phyloP scores from a whole-genome alignment of 37 sponge, comb jelly and placozoan genomes.

The Ianthella basta region DNA sequence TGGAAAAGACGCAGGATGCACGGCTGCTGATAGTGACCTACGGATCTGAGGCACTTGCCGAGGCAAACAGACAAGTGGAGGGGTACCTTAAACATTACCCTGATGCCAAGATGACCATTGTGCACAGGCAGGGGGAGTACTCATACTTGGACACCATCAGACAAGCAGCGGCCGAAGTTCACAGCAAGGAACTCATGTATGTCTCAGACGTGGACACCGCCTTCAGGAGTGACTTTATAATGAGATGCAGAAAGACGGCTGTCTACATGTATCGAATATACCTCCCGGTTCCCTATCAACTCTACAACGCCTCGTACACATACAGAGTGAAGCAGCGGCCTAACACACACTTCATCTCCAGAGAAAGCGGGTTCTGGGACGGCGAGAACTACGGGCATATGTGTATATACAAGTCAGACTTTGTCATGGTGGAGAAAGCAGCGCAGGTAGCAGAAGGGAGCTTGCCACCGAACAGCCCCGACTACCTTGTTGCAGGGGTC shows the following conservation, averaged over 20 bases:
- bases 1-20: background rate
- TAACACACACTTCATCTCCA: background rate
- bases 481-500: slow-evolving; percentile 8
- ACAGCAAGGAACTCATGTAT: background rate
- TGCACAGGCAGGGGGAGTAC: background rate
- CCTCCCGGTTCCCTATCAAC: slow-evolving; percentile 7
- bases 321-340: slow-evolving; percentile 8
- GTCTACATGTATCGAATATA: background rate
- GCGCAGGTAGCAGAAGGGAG: background rate
- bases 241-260: slow-evolving; percentile 24
- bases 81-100: background rate
- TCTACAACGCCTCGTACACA: slow-evolving; percentile 29
- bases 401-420: slow-evolving; percentile 15
- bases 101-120: background rate
- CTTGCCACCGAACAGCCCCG: background rate
- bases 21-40: background rate
- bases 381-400: background rate
- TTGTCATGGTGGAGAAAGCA: background rate
- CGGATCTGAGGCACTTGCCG: background rate
- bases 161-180: background rate
- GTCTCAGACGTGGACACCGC: slow-evolving; percentile 1
- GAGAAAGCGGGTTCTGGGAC: slow-evolving; percentile 26
- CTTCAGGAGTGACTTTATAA: slow-evolving; percentile 17
- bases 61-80: slow-evolving; percentile 1
- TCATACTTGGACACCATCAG: background rate